A percentile compares a stretch with the other conserved stretches of the same genome.
These are phyloP conservation scores for Smutsia temminckii DNA, from an alignment of 2,797 vertebrate species.

Conservation along the genomic window DNA sequence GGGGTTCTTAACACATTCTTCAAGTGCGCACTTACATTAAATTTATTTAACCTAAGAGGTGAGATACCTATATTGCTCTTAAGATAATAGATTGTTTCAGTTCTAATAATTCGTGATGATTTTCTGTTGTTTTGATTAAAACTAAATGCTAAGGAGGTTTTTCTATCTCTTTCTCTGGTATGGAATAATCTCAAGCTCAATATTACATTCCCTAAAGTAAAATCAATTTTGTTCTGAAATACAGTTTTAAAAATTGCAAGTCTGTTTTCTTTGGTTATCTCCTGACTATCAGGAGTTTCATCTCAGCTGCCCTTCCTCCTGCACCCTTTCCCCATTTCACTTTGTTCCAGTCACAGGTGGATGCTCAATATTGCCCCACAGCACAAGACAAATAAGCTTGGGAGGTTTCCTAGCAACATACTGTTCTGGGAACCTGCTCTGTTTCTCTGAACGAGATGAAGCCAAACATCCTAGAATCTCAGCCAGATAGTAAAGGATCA, in stretches of 20 bases:
- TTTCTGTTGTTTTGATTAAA: constrained; percentile 58
- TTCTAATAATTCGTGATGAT: constrained; percentile 29
- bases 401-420: constrained; percentile 74
- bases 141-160: not conserved
- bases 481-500: constrained; percentile 56
- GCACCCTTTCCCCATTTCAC: not conserved
- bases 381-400: constrained; percentile 68
- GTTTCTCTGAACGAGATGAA: constrained; percentile 53
- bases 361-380: constrained; percentile 38
- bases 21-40: not conserved
- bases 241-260: not conserved
- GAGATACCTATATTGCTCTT: not conserved
- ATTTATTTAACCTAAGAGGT: not conserved
- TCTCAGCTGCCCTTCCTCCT: constrained; percentile 14
- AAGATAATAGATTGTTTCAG: constrained; percentile 7
- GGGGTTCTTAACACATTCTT: not conserved
- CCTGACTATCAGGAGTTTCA: constrained; percentile 14
- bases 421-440: constrained; percentile 67
- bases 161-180: constrained; percentile 33
- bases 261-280: not conserved
- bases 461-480: constrained; percentile 40
- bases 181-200: constrained; percentile 25
- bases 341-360: constrained; percentile 40
- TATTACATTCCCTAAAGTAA: constrained; percentile 36
- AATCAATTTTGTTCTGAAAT: constrained; percentile 50